phyloP scores from a whole-genome alignment of 1,140 invertebrate species.

The Pseudomyrmex flavicornis region DNA sequence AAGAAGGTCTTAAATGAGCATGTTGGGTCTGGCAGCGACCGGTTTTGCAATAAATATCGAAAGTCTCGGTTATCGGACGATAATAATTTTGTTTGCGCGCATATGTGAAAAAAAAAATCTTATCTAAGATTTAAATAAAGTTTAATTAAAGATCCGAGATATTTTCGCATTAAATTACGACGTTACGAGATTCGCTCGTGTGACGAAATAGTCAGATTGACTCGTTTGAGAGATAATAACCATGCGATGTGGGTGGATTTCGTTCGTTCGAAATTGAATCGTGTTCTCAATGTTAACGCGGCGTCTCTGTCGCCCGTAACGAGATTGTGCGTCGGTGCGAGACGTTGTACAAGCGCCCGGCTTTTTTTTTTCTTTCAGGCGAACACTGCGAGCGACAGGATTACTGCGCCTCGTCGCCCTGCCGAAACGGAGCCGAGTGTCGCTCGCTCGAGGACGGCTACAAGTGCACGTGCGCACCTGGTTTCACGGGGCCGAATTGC shows the following conservation, averaged over 20 bases:
- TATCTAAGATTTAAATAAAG: too few relatives aligned
- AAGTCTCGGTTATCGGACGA: too few relatives aligned
- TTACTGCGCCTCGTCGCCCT: conserved; percentile 94
- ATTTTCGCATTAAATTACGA: too few relatives aligned
- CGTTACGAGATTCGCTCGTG: too few relatives aligned
- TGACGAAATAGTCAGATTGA: not conserved
- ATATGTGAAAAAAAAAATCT: too few relatives aligned
- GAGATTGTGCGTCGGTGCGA: conserved; percentile 4
- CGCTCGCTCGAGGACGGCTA: conserved; percentile 90
- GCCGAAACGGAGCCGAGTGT: conserved; percentile 94
- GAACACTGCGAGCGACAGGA: conserved; percentile 94
- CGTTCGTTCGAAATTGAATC: conserved; percentile 25
- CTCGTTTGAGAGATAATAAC: too few relatives aligned
- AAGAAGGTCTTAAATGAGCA: not conserved
- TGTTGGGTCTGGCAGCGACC: too few relatives aligned
- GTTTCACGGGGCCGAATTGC: conserved; percentile 94
- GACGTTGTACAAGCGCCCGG: conserved; percentile 9
- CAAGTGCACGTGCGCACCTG: conserved; percentile 93
- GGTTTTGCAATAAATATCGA: too few relatives aligned
- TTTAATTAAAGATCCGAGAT: too few relatives aligned
- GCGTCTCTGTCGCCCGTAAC: not conserved
- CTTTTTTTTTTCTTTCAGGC: conserved; percentile 86
- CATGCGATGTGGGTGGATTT: not conserved
- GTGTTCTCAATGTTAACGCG: not conserved
- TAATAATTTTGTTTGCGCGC: too few relatives aligned